Evolutionary conservation across 1,140 invertebrate species (phyloP).

Genomic region (Rhagoletis zephyria): DNA sequence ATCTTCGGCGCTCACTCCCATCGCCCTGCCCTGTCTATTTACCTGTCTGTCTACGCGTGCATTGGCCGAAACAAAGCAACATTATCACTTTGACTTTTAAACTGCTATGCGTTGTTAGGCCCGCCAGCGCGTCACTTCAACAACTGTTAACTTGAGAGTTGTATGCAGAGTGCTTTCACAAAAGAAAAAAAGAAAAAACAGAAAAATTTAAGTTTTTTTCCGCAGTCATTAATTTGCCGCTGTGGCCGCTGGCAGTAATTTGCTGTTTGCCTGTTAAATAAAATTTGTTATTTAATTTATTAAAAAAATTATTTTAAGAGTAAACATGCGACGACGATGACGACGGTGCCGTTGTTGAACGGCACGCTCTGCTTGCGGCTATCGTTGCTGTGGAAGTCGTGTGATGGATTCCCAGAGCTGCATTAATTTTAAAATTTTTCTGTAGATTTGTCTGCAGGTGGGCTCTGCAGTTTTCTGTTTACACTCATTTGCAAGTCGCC

Average conservation of each 20-base stretch:
- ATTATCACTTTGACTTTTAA: conserved; percentile 20
- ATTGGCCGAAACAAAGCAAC: not conserved
- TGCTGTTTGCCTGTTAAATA: conserved; percentile 52
- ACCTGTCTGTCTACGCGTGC: not conserved
- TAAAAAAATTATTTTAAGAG: conserved; percentile 53
- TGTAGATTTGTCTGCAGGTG: not conserved
- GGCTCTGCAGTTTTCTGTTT: not conserved
- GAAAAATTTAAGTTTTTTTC: not conserved
- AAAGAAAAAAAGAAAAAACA: too few relatives aligned
- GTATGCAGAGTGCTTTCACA: not conserved
- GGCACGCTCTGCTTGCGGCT: not conserved
- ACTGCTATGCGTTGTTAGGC: not conserved
- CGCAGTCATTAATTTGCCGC: not conserved
- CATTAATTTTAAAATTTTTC: conserved; percentile 42
- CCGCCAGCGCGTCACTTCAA: not conserved
- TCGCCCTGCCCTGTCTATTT: not conserved
- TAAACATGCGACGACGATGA: conserved; percentile 9
- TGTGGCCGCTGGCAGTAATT: not conserved
- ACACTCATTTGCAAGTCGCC: conserved; percentile 29
- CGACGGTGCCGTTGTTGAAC: not conserved
- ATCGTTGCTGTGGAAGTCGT: not conserved
- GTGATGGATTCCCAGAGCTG: not conserved
- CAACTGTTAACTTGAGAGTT: not conserved
- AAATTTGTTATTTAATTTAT: conserved; percentile 55
- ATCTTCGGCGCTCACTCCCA: not conserved